phyloP scores from a whole-genome alignment of 2,113 vertebrate genomes.

The Proterorhinus semilunaris region DNA sequence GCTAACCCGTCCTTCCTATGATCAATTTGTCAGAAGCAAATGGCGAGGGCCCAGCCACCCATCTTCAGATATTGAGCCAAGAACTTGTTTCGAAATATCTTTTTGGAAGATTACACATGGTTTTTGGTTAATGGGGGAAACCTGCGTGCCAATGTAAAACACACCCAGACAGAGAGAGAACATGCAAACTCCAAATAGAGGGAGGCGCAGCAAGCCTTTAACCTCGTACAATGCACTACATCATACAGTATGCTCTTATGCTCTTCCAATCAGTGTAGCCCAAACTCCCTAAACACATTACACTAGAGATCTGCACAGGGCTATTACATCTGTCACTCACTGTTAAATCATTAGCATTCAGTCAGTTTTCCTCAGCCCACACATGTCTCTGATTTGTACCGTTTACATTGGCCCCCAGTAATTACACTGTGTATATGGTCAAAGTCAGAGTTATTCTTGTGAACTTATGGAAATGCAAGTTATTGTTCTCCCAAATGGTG shows the following conservation, averaged over 20 bases:
- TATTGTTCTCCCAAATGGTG: neutral
- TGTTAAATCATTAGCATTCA: slow-evolving; percentile 2
- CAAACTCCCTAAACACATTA: neutral
- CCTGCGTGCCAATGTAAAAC: no score
- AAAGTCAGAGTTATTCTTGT: neutral
- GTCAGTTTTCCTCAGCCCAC: neutral
- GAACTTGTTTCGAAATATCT: no score
- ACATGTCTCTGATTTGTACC: slow-evolving; percentile 2
- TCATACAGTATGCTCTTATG: neutral
- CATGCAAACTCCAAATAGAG: no score
- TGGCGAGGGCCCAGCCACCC: no score
- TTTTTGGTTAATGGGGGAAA: no score
- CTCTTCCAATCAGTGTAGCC: neutral
- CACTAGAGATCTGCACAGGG: neutral
- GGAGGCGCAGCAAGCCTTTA: no score
- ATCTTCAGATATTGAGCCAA: no score
- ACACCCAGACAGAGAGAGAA: no score
- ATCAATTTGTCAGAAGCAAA: no score
- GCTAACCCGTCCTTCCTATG: no score
- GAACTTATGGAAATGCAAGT: slow-evolving; percentile 1
- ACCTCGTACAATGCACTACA: no score
- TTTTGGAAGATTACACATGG: no score
- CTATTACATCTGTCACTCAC: slow-evolving; percentile 6
- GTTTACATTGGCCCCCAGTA: neutral
- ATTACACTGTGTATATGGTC: neutral